phyloP scores from a whole-genome alignment of 2,113 vertebrate genomes.

The Amblyopsis rosae region DNA sequence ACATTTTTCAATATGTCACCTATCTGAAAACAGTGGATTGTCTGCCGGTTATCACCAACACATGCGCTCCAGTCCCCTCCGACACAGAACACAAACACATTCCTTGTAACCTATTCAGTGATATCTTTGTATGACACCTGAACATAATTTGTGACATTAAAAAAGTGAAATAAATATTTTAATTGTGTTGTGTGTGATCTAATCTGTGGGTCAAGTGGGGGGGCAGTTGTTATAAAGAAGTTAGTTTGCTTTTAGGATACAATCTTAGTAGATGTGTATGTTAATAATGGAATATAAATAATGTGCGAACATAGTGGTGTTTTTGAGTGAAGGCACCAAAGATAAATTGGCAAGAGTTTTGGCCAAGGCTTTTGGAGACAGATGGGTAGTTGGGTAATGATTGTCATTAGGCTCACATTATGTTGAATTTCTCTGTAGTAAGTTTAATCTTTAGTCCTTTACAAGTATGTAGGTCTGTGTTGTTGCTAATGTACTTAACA shows the following conservation, averaged over 20 bases:
- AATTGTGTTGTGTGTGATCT: constrained; percentile 26
- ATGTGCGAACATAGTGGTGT: neutral
- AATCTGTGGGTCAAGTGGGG: neutral
- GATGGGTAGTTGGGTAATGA: constrained; percentile 13
- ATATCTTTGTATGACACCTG: constrained; percentile 46
- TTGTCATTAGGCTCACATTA: constrained; percentile 8
- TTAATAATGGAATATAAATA: neutral
- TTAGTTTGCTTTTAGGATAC: neutral
- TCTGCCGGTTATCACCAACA: neutral
- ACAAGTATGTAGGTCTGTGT: neutral
- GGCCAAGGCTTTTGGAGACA: neutral
- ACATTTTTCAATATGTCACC: too few relatives aligned
- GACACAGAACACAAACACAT: too few relatives aligned
- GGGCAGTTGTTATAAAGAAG: neutral
- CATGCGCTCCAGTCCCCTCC: too few relatives aligned
- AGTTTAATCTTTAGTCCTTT: neutral
- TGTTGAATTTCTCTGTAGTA: neutral
- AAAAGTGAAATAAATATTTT: constrained; percentile 68
- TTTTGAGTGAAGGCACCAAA: neutral
- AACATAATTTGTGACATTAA: constrained; percentile 56
- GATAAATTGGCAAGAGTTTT: neutral
- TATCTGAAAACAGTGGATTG: neutral
- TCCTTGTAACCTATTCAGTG: constrained; percentile 34
- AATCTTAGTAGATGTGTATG: neutral
- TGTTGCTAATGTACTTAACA: neutral